phyloP scores from a whole-genome alignment of 2,113 vertebrate species.

The Morone saxatilis region DNA sequence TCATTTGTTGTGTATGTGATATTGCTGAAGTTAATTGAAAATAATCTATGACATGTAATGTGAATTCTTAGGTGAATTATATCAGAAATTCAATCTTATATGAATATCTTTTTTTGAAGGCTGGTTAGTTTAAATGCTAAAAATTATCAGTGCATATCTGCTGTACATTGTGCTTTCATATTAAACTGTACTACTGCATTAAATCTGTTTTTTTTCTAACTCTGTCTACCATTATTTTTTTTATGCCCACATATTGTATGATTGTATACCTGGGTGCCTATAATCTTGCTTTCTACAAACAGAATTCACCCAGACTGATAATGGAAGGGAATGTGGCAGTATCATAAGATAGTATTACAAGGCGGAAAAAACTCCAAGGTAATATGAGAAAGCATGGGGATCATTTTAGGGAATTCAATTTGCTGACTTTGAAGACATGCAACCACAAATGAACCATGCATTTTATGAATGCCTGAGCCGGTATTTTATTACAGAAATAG shows the following conservation, averaged over 20 bases:
- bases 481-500: neutral
- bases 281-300: neutral
- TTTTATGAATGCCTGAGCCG: neutral
- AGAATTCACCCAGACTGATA: neutral
- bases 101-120: constrained; percentile 66
- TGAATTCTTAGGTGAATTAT: constrained; percentile 60
- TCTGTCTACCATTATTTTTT: constrained; percentile 1
- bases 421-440: neutral
- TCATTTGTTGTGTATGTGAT: constrained; percentile 50
- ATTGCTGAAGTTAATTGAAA: constrained; percentile 59
- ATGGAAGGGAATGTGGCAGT: neutral
- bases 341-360: neutral
- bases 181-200: constrained; percentile 61
- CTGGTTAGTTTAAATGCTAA: constrained; percentile 58
- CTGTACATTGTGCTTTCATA: constrained; percentile 80
- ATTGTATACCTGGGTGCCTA: neutral
- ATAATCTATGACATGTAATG: constrained; percentile 60
- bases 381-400: neutral
- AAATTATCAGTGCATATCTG: constrained; percentile 66
- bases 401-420: neutral
- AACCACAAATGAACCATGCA: neutral
- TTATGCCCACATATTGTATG: neutral
- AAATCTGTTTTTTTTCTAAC: constrained; percentile 72
- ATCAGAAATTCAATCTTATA: constrained; percentile 48
- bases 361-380: neutral